Percentiles rank a stretch among this genome's conserved stretches.
These are phyloP conservation scores for Zootermopsis nevadensis DNA, from an alignment of 2,888 invertebrate species.

Conservation along the genomic window DNA sequence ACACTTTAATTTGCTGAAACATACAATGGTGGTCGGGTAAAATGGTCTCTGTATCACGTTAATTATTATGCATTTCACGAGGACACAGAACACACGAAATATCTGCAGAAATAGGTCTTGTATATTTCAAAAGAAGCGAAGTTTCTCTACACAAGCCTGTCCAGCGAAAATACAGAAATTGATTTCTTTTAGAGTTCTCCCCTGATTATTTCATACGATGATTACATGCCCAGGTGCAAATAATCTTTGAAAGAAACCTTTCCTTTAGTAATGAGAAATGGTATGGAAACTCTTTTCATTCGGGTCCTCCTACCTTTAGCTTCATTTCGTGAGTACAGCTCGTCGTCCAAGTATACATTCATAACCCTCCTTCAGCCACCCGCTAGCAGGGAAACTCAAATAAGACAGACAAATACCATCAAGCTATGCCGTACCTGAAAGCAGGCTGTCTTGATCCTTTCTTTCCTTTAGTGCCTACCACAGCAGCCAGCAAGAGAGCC, in stretches of 20 bases:
- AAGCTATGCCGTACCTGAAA: slow-evolving; percentile 6
- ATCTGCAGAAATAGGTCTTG: neutral
- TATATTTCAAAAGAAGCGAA: neutral
- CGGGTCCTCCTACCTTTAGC: neutral
- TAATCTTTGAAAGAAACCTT: neutral
- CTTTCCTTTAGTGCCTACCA: slow-evolving; percentile 16
- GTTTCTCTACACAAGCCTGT: neutral
- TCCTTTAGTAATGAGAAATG: neutral
- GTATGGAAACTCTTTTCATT: neutral
- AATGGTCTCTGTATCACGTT: no score
- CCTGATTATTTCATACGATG: neutral
- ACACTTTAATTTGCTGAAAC: no score
- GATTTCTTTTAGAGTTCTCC: neutral
- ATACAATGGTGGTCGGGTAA: no score
- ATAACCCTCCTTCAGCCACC: neutral
- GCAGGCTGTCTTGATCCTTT: neutral
- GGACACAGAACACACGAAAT: neutral
- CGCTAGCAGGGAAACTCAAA: slow-evolving; percentile 6
- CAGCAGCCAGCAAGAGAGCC: neutral
- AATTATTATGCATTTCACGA: no score
- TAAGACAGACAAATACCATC: slow-evolving; percentile 6
- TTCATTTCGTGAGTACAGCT: neutral
- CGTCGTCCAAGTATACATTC: neutral
- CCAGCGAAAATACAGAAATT: neutral
- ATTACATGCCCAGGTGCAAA: neutral